Conservation (phyloP, 2,113 vertebrate genomes). For the Oreochromis tanganicae region DNA sequence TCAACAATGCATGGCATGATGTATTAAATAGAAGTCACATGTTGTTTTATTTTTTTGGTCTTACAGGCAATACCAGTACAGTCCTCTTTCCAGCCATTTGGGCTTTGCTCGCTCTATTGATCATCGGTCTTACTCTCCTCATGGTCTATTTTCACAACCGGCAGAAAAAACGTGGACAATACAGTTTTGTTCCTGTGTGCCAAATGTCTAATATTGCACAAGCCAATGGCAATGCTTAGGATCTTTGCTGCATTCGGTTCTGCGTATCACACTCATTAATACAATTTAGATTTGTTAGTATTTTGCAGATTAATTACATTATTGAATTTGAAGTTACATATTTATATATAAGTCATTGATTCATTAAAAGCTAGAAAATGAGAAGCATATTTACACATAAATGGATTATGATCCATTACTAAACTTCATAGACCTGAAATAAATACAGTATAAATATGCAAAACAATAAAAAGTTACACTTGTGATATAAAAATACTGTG, state of each 20-base stretch:
- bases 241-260: not conserved
- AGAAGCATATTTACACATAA: not conserved
- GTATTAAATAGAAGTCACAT: not conserved
- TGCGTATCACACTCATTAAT: not conserved
- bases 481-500: not conserved
- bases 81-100: accelerated
- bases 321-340: not conserved
- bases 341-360: not conserved
- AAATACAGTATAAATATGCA: accelerated
- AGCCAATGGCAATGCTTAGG: not conserved
- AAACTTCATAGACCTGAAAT: not conserved
- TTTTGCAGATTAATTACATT: not conserved
- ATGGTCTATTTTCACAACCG: accelerated
- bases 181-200: not conserved
- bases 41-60: not conserved
- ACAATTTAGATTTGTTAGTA: not conserved
- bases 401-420: not conserved
- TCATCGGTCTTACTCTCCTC: accelerated
- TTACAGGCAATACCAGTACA: not conserved
- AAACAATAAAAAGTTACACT: not conserved
- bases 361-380: not conserved
- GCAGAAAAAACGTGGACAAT: not conserved
- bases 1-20: not conserved
- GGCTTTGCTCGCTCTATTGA: accelerated
- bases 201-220: not conserved